Evolutionary conservation across 2,113 vertebrate species (phyloP).

Genomic region (Beaufortia kweichowensis): DNA sequence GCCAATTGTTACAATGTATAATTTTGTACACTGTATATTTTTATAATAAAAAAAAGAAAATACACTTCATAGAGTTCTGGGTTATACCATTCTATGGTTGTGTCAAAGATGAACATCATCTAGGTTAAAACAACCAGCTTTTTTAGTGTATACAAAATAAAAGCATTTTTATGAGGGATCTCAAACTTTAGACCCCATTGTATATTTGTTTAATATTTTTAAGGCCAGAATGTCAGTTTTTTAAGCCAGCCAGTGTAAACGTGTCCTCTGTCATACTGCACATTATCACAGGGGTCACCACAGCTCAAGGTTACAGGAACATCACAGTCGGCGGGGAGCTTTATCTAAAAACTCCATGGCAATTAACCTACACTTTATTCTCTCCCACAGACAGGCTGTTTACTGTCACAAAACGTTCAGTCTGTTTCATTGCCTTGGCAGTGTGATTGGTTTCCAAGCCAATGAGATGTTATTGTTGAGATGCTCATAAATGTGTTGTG

Average conservation of each 20-base stretch:
- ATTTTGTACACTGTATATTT: too few species aligned
- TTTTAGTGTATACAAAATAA: too few species aligned
- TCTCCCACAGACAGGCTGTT: slow-evolving; percentile 10
- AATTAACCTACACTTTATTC: slow-evolving; percentile 55
- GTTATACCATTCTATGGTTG: too few species aligned
- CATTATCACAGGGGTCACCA: not conserved
- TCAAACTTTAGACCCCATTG: too few species aligned
- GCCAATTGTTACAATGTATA: too few species aligned
- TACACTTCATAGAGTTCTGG: too few species aligned
- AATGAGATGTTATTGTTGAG: not conserved
- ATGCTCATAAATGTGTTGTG: slow-evolving; percentile 17
- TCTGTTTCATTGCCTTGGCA: not conserved
- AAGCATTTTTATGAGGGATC: too few species aligned
- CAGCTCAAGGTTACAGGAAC: not conserved
- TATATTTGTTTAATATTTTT: not conserved
- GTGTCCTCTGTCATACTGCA: not conserved
- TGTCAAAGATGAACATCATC: too few species aligned
- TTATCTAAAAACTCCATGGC: slow-evolving; percentile 78
- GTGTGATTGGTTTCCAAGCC: not conserved
- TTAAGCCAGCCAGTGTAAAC: not conserved
- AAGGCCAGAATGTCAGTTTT: not conserved
- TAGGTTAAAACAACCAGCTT: too few species aligned
- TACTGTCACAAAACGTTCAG: slow-evolving; percentile 1
- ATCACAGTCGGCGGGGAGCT: not conserved
- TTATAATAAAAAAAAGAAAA: too few species aligned